Evolutionary conservation across 2,797 vertebrate species (phyloP).

Genomic region (Parotocinclus haroldoi): DNA sequence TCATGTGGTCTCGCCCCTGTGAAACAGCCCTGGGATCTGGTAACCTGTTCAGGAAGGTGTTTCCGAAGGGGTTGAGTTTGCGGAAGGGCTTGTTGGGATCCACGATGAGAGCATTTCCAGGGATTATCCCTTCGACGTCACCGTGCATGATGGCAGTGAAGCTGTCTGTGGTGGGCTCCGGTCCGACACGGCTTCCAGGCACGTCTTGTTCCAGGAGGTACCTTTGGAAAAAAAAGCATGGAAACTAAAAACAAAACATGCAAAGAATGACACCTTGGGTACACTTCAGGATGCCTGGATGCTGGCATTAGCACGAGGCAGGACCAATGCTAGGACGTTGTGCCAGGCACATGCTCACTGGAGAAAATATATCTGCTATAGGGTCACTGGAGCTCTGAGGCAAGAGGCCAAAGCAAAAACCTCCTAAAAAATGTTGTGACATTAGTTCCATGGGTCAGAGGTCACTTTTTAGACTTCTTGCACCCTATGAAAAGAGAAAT

Average conservation of each 20-base stretch:
- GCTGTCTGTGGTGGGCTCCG: slow-evolving; percentile 90
- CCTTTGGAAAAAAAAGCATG: slow-evolving; percentile 51
- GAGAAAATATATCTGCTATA: too few species aligned
- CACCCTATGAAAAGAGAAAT: neutral
- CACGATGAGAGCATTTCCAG: slow-evolving; percentile 89
- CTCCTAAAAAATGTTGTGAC: too few species aligned
- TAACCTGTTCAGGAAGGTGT: slow-evolving; percentile 92
- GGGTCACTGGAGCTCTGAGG: too few species aligned
- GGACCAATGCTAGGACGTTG: too few species aligned
- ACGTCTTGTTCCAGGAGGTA: slow-evolving; percentile 92
- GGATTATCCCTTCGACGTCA: slow-evolving; percentile 81
- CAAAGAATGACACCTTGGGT: too few species aligned
- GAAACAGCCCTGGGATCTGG: slow-evolving; percentile 13
- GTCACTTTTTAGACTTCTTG: neutral
- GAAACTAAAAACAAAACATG: too few species aligned
- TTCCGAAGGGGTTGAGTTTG: slow-evolving; percentile 91
- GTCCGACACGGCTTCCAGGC: slow-evolving; percentile 86
- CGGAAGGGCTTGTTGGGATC: slow-evolving; percentile 93
- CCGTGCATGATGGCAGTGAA: slow-evolving; percentile 94
- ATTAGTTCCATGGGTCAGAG: neutral
- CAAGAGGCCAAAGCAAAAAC: too few species aligned
- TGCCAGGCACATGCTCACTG: too few species aligned
- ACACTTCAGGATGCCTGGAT: too few species aligned
- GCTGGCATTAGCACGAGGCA: too few species aligned
- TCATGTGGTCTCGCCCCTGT: neutral